Conservation (phyloP, 2,113 vertebrate genomes). For the Cinclus cinclus region DNA sequence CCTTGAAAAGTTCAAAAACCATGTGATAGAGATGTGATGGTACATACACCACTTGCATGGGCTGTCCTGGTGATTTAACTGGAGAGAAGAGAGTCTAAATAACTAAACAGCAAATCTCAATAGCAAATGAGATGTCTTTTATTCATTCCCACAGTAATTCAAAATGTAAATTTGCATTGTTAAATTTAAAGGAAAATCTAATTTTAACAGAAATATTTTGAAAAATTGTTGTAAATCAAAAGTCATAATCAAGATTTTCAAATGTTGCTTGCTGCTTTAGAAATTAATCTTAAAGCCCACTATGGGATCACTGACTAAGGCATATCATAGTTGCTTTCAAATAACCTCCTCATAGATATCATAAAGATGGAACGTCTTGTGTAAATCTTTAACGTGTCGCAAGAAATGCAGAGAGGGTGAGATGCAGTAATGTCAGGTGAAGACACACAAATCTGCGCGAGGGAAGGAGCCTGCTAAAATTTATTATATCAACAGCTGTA, state of each 20-base stretch:
- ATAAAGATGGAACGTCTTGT: not conserved
- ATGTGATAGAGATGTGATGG: conserved; percentile 98
- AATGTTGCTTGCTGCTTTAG: not conserved
- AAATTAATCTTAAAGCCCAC: not conserved
- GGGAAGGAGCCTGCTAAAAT: not conserved
- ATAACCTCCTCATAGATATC: not conserved
- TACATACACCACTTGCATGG: conserved; percentile 91
- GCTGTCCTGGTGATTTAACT: conserved; percentile 85
- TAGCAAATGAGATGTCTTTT: not conserved
- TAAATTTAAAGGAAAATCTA: not conserved
- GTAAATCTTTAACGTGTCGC: not conserved
- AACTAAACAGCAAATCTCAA: conserved; percentile 30
- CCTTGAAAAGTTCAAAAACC: conserved; percentile 99
- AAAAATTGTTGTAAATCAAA: not conserved
- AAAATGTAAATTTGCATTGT: not conserved
- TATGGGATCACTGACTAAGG: not conserved
- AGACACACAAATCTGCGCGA: not conserved
- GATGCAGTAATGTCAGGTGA: not conserved
- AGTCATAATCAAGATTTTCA: not conserved
- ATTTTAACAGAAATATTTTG: not conserved
- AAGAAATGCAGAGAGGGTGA: not conserved
- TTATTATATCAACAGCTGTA: not conserved
- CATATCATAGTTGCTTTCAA: not conserved
- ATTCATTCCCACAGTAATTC: not conserved
- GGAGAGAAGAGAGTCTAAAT: conserved; percentile 66